Percentiles rank a stretch among this genome's conserved stretches.
These are phyloP conservation scores for Podarcis siculus DNA, from an alignment of 2,797 vertebrate species.

Conservation along the genomic window DNA sequence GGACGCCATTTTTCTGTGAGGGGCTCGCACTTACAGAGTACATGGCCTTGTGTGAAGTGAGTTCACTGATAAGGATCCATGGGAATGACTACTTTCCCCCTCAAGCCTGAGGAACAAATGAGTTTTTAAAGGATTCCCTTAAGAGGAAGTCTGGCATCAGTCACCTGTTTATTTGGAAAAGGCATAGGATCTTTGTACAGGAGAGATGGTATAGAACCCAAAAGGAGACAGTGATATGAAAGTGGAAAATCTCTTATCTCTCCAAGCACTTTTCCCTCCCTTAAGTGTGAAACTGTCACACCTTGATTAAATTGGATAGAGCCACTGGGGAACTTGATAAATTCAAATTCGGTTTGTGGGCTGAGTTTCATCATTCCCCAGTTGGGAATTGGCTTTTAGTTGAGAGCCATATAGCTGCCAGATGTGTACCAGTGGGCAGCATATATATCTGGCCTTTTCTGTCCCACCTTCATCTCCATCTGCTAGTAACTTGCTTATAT, in stretches of 20 bases:
- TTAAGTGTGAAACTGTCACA: slow-evolving; percentile 13
- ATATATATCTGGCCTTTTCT: not conserved
- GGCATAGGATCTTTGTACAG: no score
- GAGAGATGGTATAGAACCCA: not conserved
- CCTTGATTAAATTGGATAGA: not conserved
- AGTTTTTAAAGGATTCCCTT: no score
- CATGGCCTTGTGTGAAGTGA: no score
- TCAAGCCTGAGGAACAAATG: no score
- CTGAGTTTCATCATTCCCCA: not conserved
- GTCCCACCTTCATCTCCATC: not conserved
- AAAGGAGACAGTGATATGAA: no score
- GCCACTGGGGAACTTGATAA: not conserved
- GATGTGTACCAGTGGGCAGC: rapidly evolving
- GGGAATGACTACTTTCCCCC: no score
- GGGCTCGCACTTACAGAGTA: no score
- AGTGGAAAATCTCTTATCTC: not conserved
- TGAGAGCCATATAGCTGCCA: not conserved
- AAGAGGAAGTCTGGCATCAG: no score
- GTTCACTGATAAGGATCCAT: no score
- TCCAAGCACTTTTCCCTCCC: not conserved
- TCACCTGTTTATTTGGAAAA: no score
- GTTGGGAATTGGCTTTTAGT: not conserved
- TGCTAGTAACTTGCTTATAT: not conserved
- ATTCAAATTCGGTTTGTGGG: not conserved
- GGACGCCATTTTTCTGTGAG: no score